Evolutionary conservation across 2,888 invertebrate genomes (phyloP).

Genomic region (Congeria kusceri): DNA sequence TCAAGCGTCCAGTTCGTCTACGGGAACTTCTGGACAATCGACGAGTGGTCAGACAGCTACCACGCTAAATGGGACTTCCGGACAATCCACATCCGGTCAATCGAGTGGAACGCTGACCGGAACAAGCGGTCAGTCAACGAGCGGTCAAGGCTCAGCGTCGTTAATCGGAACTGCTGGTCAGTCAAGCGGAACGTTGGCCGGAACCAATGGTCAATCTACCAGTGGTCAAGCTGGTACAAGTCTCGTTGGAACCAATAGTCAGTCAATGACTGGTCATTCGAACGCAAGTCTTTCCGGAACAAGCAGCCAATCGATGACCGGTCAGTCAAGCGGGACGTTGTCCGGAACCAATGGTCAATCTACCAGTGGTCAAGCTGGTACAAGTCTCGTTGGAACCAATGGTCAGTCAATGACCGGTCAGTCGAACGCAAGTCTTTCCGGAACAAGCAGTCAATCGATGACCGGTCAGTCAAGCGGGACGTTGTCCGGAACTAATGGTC

Average conservation of each 20-base stretch:
- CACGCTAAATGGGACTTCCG: too few species aligned
- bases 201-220: too few species aligned
- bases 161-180: too few species aligned
- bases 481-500: constrained; percentile 12
- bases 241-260: too few species aligned
- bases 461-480: not conserved
- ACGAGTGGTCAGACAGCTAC: constrained; percentile 7
- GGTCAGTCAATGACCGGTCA: constrained; percentile 16
- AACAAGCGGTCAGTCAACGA: not conserved
- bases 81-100: constrained; percentile 8
- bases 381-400: not conserved
- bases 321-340: constrained; percentile 7
- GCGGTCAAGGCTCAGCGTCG: too few species aligned
- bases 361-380: not conserved
- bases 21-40: constrained; percentile 9
- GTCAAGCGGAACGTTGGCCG: too few species aligned
- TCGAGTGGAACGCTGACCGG: constrained; percentile 5
- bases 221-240: too few species aligned
- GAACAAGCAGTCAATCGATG: not conserved
- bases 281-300: constrained; percentile 12
- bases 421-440: not conserved
- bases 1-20: too few species aligned
- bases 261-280: too few species aligned
- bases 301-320: too few species aligned
- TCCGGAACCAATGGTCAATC: constrained; percentile 4